These are phyloP conservation scores for Apostichopus japonicus DNA, from an alignment of 35 echinoderm and acorn worm genomes.

Conservation along the genomic window DNA sequence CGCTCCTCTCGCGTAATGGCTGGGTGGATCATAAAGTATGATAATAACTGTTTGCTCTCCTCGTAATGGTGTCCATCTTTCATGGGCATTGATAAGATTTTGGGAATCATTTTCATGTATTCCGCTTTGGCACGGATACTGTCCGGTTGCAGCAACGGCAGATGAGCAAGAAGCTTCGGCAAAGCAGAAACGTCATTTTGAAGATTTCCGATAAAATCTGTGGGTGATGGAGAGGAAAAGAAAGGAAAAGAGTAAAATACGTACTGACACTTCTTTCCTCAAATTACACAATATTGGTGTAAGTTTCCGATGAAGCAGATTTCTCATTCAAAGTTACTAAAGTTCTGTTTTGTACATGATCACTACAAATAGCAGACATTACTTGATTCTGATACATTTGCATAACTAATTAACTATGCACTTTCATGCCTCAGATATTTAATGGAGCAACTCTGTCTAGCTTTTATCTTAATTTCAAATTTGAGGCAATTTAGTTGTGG, in stretches of 20 bases:
- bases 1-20: conserved; percentile 91
- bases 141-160: conserved; percentile 87
- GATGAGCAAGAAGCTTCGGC: conserved; percentile 83
- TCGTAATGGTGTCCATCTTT: conserved; percentile 82
- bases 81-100: conserved; percentile 77
- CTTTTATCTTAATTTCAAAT: too few relatives aligned
- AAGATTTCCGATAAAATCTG: conserved; percentile 90
- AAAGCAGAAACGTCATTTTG: conserved; percentile 81
- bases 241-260: neutral
- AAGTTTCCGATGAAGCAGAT: too few relatives aligned
- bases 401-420: too few relatives aligned
- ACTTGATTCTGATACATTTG: too few relatives aligned
- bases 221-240: neutral
- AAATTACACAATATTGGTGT: too few relatives aligned
- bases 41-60: conserved; percentile 87
- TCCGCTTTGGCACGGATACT: conserved; percentile 83
- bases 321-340: too few relatives aligned
- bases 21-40: conserved; percentile 95
- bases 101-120: conserved; percentile 95
- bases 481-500: too few relatives aligned
- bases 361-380: too few relatives aligned
- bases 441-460: too few relatives aligned
- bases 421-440: too few relatives aligned
- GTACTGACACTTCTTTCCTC: too few relatives aligned
- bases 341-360: too few relatives aligned